Evolutionary conservation across 2,888 invertebrate genomes (phyloP).

Genomic region (Amphiduros pacificus): DNA sequence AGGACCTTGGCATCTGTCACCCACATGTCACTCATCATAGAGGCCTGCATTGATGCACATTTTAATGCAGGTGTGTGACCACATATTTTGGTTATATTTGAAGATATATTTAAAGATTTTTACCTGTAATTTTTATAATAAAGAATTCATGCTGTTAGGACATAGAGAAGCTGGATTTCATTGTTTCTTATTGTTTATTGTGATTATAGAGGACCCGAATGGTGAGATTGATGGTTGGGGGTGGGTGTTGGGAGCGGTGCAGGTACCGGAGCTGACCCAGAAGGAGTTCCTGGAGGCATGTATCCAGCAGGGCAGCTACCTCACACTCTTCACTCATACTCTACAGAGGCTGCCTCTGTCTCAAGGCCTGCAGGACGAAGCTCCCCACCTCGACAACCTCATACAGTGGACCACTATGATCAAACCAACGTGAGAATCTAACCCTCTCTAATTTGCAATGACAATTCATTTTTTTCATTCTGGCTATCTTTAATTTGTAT

Average conservation of each 20-base stretch:
- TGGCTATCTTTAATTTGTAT: too few species aligned
- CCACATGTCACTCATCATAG: slow-evolving; percentile 48
- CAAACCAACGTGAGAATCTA: slow-evolving; percentile 41
- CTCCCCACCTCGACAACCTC: slow-evolving; percentile 38
- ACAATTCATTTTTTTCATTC: too few species aligned
- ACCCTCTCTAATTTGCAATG: too few species aligned
- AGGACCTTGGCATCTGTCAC: slow-evolving; percentile 46
- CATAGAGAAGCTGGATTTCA: background rate
- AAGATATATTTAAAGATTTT: too few species aligned
- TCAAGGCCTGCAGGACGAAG: slow-evolving; percentile 41
- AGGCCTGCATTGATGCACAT: slow-evolving; percentile 48
- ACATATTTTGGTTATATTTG: background rate
- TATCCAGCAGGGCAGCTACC: slow-evolving; percentile 44
- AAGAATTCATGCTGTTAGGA: background rate
- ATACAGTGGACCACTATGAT: slow-evolving; percentile 45
- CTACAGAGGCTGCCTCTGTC: slow-evolving; percentile 48
- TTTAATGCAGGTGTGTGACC: slow-evolving; percentile 32
- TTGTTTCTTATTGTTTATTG: background rate
- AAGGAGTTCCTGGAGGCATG: slow-evolving; percentile 44
- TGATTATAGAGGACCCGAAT: background rate
- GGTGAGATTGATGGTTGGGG: slow-evolving; percentile 38
- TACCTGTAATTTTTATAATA: too few species aligned
- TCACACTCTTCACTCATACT: slow-evolving; percentile 45
- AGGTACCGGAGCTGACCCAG: slow-evolving; percentile 50
- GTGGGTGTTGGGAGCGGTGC: slow-evolving; percentile 42